Evolutionary conservation across 2,888 invertebrate genomes (phyloP), one percentile per base, ranked within the genome.

Genomic region (Pollenia angustigena): DNA sequence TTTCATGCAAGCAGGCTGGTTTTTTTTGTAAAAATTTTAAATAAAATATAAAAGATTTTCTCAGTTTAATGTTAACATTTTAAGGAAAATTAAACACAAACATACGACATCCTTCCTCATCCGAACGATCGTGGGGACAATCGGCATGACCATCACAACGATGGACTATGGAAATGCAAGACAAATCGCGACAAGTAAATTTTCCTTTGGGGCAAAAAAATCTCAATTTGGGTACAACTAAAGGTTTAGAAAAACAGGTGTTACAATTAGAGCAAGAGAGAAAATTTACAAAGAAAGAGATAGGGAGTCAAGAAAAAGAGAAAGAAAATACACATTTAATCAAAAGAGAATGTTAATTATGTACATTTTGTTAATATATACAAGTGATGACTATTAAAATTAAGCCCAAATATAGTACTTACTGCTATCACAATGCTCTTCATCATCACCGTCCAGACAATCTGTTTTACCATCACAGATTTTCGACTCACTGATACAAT

Each of bases 141-240:
- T 97, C 96, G 91, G 94, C 94, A 90, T 94, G 95, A 85, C 96
- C 96, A 92, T 97, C 96, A 92, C 97, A 97, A 72, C 96, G 95
- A 88, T 95, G 94, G 64, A 94, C 93, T 88, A 95, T 94, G 62
- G 96, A 95, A 90, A 97, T 95, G 92, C 97, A 97, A 89, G 95
- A 94, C 72, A 96, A 96, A 92, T 97, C 96, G 83, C 94, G 94
- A 93, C 97, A 97, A 88, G 95, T 95, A 93, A 96, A 97, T 90
- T 94, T 94, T 58, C 95, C 95, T 44, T 94, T 93, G 32, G 94
- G 91, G 88, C 93, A 93, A 74, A 90, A 92, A 89, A 91, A 93
- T 79, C 90, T 91, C 42, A 93, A 83, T 81, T 91, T 90, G 40
- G 93, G 93, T 75, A 92, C 90, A 89, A 93, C 88, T 93, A 69